Evolutionary conservation across 2,888 invertebrate species (phyloP).

Genomic region (Leptopilina drosophilae): DNA sequence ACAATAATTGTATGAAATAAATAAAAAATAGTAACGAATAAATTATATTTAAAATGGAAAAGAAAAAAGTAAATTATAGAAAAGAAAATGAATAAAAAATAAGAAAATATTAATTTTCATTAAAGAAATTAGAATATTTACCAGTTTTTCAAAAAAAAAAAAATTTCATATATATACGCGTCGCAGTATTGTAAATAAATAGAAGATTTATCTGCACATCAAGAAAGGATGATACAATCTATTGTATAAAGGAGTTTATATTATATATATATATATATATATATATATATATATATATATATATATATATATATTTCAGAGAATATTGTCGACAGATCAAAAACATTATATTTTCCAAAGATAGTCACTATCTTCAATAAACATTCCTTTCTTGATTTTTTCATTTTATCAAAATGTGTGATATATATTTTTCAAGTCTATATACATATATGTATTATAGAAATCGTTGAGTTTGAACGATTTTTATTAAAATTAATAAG

Average conservation of each 20-base stretch:
- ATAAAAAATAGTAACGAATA: too few relatives aligned
- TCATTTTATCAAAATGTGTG: not conserved
- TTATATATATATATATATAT: too few relatives aligned
- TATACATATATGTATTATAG: not conserved
- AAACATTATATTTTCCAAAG: slow-evolving; percentile 23
- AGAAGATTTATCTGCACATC: not conserved
- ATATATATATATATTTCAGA: not conserved
- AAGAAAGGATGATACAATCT: not conserved
- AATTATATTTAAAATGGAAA: too few relatives aligned
- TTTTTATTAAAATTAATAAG: slow-evolving; percentile 1
- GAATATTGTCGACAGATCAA: slow-evolving; percentile 24
- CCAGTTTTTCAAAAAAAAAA: too few relatives aligned
- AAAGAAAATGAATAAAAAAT: too few relatives aligned
- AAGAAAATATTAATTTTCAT: too few relatives aligned
- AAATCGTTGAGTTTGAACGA: not conserved
- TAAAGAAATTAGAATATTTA: too few relatives aligned
- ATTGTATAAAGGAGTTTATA: not conserved
- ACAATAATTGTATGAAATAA: too few relatives aligned
- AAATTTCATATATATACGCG: not conserved
- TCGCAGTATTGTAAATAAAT: slow-evolving; percentile 28
- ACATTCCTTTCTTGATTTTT: slow-evolving; percentile 8
- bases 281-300: too few relatives aligned
- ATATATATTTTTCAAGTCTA: not conserved
- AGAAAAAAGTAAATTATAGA: too few relatives aligned
- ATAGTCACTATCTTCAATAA: slow-evolving; percentile 21